Percentiles rank a stretch among this genome's conserved stretches.
phyloP scores from a whole-genome alignment of 2,888 invertebrate genomes.

The Cepaea hortensis region DNA sequence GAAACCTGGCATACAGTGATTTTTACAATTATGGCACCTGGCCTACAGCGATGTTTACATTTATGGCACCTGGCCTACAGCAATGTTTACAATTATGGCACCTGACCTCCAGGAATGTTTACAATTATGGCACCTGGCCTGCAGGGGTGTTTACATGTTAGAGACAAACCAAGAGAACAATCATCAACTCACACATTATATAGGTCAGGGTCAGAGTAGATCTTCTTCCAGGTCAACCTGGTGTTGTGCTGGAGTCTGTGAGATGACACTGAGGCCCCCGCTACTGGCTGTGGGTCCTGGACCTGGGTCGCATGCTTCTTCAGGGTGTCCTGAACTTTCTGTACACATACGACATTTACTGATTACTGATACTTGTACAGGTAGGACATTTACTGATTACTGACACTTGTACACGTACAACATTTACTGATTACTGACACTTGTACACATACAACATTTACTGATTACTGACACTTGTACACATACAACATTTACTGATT shows the following conservation, averaged over 20 bases:
- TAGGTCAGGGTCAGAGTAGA: slow-evolving; percentile 73
- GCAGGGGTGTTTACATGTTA: too few relatives aligned
- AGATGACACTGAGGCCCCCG: slow-evolving; percentile 67
- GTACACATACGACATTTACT: not conserved
- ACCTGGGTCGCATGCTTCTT: slow-evolving; percentile 71
- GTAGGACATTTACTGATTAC: not conserved
- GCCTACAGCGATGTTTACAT: too few relatives aligned
- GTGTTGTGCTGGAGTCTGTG: slow-evolving; percentile 69
- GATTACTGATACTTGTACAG: not conserved
- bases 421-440: not conserved
- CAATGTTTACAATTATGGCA: too few relatives aligned
- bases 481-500: not conserved
- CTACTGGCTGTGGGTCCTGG: slow-evolving; percentile 63
- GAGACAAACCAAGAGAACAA: not conserved
- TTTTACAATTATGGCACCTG: too few relatives aligned
- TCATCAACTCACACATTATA: slow-evolving; percentile 61
- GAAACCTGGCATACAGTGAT: too few relatives aligned
- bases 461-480: not conserved
- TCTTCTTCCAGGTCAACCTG: slow-evolving; percentile 72
- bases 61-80: too few relatives aligned
- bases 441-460: not conserved
- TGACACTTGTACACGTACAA: not conserved
- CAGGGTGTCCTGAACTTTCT: slow-evolving; percentile 74
- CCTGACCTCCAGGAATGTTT: too few relatives aligned
- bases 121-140: too few relatives aligned